These are phyloP conservation scores for Galerucella nymphaeae DNA, from an alignment of 2,888 invertebrate species.

Conservation along the genomic window DNA sequence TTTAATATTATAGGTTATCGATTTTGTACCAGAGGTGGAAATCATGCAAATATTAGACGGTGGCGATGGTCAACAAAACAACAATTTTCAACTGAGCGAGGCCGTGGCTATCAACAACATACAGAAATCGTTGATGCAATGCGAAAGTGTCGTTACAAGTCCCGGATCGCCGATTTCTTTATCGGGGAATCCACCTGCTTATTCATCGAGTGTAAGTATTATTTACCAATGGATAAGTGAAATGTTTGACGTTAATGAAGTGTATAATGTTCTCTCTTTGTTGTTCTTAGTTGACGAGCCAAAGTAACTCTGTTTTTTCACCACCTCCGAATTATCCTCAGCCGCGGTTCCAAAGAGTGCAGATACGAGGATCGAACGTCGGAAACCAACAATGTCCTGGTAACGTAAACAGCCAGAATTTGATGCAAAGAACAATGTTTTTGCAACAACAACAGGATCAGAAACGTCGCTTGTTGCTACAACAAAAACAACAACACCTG, in stretches of 20 bases:
- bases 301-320: slow-evolving; percentile 51
- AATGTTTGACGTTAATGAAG: too few species aligned
- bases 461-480: slow-evolving; percentile 78
- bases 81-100: slow-evolving; percentile 68
- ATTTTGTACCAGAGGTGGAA: slow-evolving; percentile 55
- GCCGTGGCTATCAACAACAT: slow-evolving; percentile 90
- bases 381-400: slow-evolving; percentile 44
- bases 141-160: slow-evolving; percentile 76
- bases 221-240: background rate
- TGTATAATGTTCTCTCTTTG: background rate
- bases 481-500: slow-evolving; percentile 84
- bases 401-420: slow-evolving; percentile 55
- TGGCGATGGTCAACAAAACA: slow-evolving; percentile 49
- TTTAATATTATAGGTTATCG: slow-evolving; percentile 47
- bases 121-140: slow-evolving; percentile 90
- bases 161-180: slow-evolving; percentile 69
- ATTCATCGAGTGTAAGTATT: slow-evolving; percentile 63
- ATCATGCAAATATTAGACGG: slow-evolving; percentile 64
- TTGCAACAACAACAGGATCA: slow-evolving; percentile 65
- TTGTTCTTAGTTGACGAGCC: slow-evolving; percentile 50
- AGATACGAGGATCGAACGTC: slow-evolving; percentile 44
- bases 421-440: slow-evolving; percentile 62
- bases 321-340: slow-evolving; percentile 63
- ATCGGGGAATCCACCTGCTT: slow-evolving; percentile 72
- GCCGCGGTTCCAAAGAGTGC: slow-evolving; percentile 38